Evolutionary conservation across 2,888 invertebrate species (phyloP), one percentile per base, ranked within the genome.

Genomic region (Thecophora atra): DNA sequence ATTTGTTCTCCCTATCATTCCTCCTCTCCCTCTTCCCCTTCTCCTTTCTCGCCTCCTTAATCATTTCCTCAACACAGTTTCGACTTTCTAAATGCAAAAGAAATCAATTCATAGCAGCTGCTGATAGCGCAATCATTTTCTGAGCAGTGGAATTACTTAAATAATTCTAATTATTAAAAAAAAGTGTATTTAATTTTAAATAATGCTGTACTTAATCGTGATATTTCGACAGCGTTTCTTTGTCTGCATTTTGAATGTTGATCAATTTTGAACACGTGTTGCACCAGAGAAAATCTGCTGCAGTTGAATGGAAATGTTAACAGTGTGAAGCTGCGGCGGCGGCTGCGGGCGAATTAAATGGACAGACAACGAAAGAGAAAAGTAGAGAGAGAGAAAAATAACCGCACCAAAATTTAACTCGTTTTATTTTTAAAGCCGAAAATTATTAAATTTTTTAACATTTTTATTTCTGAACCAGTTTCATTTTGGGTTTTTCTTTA

Each of bases 1-100:
- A 54, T 70, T 54, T 62, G 17, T 52, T 74, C 70, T 30, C 11
- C 37, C 11, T 37, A 11, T 37, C 11, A 8, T 37, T 37, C 37
- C 37, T 37, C 37, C 37, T 37, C 37, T 37, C 11, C 37, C 37
- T 1, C 11, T 37, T 37, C 37, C 11, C 11, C 2, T 37, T 37
- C 37, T 37, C n/a, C n/a, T 51, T 51, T n/a, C 5, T 17, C 17
- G 1, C 17, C 2, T 51, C 15, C 17, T 51, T 13, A 1, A 17
- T 51, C n/a, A n/a, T n/a, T n/a, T n/a, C n/a, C n/a, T n/a, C n/a
- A n/a, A 17, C n/a, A 51, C 51, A 2, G 19, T 51, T 51, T 51
- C 1, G 54, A 54, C 54, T 54, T 54, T 54, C 54, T 54, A 54
- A 54, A 54, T 54, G 24, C 24, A 54, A 54, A 54, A 54, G 54